Base-by-base conservation (phyloP, 2,113 vertebrate species). In the Actenoides hombroni region DNA sequence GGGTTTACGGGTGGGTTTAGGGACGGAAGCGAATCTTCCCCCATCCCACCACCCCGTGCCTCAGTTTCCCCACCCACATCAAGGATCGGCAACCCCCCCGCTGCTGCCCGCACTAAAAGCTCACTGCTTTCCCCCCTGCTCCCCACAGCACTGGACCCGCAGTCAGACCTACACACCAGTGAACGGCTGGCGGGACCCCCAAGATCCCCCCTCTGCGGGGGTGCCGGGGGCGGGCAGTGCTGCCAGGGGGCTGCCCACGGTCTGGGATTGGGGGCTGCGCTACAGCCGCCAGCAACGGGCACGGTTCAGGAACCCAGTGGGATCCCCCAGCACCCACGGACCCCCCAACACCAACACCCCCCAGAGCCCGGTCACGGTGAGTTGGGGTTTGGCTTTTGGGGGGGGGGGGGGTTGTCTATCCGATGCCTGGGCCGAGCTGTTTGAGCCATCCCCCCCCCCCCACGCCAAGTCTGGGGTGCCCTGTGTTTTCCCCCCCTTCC, bases 181-280 rank as follows among this genome's bases (percentile, higher is more conserved):
- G 35, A 98, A 98, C 0, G 98, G 98, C 37, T 98, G 98, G 97
- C 95, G 95, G 56, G 98, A 98, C 1, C 29, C 88, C 29, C 56
- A 60, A 53, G 98, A 98, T 1, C 33, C 88, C 77, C n/a, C 21
- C 14, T 18, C 54, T 9, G 15, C 11, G 16, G 57, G 60, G 37
- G 60, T 28, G 97, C 97, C 35, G 7, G 4, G 90, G 93, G 4
- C 89, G 65, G 75, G 9, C 59, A 4, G 23, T 8, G 44, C 75
- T 28, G 44, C 85, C 13, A 6, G 10, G 10, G 42, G 4, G 16
- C 53, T 89, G 40, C 98, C 97, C 17, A 53, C 97, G 0, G 98
- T 99, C n/a, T 99, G 99, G 99, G 98, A 98, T 96, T 99, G 99
- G 99, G 96, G 96, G 16, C 97, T 98, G 67, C 98, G 99, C 96